Base-by-base conservation (phyloP, 2,113 vertebrate genomes). In the Phaethon lepturus region DNA sequence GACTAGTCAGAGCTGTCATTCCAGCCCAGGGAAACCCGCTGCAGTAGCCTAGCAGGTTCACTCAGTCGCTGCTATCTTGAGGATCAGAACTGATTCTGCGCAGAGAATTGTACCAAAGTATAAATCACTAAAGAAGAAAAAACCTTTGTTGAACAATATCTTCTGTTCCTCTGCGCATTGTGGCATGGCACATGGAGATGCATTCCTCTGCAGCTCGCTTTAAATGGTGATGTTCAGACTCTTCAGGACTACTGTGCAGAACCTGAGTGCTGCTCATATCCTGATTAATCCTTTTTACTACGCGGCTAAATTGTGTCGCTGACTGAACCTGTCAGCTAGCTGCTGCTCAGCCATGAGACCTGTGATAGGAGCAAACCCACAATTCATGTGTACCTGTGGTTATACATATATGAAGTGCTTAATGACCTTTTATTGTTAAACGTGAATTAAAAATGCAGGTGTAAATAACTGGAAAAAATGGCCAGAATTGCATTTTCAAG, bases 1-100 rank as follows among this genome's bases (percentile, higher is more conserved):
- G 96, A 95, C 91, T 96, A 92, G 94, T 96, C 93, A 95, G 95
- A 86, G 86, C 94, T 96, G 97, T 97, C 94, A 93, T 89, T 96
- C 87, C 40, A 95, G 90, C 47, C 86, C 12, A 84, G 94, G 74
- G 50, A 59, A 94, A 59, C 60, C 90, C 25, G 1, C 20, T 88
- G 66, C 28, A 66, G 84, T 2, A 44, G 50, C 29, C 73, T 78
- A 55, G 87, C 66, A 84, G 31, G 29, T 92, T 95, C 85, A 71
- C 68, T 67, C 86, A 33, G 26, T 71, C 91, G 73, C 50, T 33
- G 75, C 91, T 88, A 75, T 72, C 62, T 60, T 53, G 52, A 38
- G 33, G 29, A 45, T 68, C 68, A 71, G 33, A 89, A 86, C 82
- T 71, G 26, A 38, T 79, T 49, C 35, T 9, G 2, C 42, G 52